Evolutionary conservation across 2,888 invertebrate genomes (phyloP), one percentile per base, ranked within the genome.

Genomic region (Lasioglossum lativentre): DNA sequence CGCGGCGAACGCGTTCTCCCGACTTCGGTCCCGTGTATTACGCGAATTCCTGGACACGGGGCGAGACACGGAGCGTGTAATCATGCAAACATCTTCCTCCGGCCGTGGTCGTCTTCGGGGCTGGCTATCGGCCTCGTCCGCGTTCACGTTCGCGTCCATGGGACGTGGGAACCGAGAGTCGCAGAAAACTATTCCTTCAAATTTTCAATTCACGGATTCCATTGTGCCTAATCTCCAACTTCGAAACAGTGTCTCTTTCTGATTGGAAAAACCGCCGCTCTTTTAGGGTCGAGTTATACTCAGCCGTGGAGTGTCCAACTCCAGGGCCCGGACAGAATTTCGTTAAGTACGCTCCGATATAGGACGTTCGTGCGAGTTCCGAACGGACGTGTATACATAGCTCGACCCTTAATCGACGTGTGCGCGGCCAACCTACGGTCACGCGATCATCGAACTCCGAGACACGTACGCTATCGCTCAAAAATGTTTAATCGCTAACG

Each of bases 81-180:
- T 88, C 88, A 88, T 88, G 88, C 88, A 86, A 88, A 88, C 80
- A 82, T 86, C 83, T 82, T 82, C 78, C 74, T 82, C 82, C 78
- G 79, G 38, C 77, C 79, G 23, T 10, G 73, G 30, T 2, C 52
- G 52, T 52, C 23, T 23, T 52, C 52, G 76, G 75, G 77, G 76
- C 71, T 71, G 34, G 56, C 42, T 73, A 80, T 75, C 72, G n/a
- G 27, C 80, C 59, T 52, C 52, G 42, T 14, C 4, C 52, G 3
- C 10, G 42, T 42, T 42, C 52, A 14, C 59, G 82, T 42, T 42
- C 52, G 16, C 59, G 82, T 75, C 74, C 80, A 68, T 75, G 66
- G 52, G 72, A 86, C 86, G 86, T 86, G 89, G 84, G 86, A 86
- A 89, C 73, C 78, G 34, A 34, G 72, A 75, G 10, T n/a, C 34